Conservation (phyloP, 2,113 vertebrate genomes). For the Hipposideros armiger region DNA sequence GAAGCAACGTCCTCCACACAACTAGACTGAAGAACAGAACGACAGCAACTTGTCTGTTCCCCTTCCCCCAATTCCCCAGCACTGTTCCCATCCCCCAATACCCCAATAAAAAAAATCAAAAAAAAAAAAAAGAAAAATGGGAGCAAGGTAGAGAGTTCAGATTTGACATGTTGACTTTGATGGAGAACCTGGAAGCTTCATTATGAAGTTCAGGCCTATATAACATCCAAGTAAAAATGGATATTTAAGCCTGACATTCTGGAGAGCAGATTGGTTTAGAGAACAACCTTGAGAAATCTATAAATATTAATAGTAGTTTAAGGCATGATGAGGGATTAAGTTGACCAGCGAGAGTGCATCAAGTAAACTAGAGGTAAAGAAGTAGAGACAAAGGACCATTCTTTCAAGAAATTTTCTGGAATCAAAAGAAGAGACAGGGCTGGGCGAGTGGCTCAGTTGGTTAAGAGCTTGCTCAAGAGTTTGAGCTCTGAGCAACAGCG, state of each 20-base stretch:
- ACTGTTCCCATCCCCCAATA: no score
- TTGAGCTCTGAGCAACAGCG: no score
- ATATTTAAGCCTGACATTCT: not conserved
- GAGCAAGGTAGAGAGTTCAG: not conserved
- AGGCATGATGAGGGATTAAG: not conserved
- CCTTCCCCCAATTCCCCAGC: no score
- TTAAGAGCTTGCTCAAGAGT: no score
- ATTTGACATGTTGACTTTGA: not conserved
- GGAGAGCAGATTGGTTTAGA: not conserved
- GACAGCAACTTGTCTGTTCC: no score
- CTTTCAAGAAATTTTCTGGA: not conserved
- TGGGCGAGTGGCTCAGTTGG: no score
- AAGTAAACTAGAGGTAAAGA: not conserved
- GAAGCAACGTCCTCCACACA: no score
- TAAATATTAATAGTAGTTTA: not conserved
- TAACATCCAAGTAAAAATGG: not conserved
- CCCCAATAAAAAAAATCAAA: no score
- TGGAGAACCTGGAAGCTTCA: not conserved
- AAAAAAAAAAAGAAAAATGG: not conserved
- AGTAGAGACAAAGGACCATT: not conserved
- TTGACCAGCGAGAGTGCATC: not conserved
- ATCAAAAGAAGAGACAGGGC: not conserved
- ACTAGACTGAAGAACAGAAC: no score
- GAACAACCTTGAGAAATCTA: not conserved
- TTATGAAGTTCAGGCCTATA: not conserved